These are phyloP conservation scores for Drusus annulatus DNA, from an alignment of 1,140 invertebrate genomes.

Conservation along the genomic window DNA sequence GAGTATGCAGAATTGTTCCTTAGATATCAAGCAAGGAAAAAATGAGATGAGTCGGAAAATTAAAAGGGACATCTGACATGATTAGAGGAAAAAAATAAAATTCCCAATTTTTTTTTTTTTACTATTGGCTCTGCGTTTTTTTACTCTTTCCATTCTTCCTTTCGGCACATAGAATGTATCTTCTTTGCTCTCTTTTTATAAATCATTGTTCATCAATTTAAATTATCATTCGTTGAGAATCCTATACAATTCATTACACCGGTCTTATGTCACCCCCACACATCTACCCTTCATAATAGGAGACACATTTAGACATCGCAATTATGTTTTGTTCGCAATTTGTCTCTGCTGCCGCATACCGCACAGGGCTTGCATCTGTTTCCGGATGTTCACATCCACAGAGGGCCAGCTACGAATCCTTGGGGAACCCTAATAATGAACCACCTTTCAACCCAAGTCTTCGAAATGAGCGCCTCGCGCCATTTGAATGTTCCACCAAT, in stretches of 20 bases:
- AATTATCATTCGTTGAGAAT: constrained; percentile 14
- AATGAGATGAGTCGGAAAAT: too few species aligned
- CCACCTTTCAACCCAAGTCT: background rate
- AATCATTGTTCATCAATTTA: background rate
- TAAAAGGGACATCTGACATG: too few species aligned
- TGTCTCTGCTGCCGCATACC: constrained; percentile 46
- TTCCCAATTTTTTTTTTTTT: too few species aligned
- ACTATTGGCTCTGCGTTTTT: too few species aligned
- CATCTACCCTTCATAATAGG: constrained; percentile 47
- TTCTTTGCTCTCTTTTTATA: background rate
- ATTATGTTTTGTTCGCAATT: constrained; percentile 58
- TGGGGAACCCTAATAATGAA: constrained; percentile 1
- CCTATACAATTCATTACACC: constrained; percentile 3
- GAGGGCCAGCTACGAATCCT: constrained; percentile 1
- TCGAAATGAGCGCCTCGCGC: background rate
- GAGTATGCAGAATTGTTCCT: too few species aligned
- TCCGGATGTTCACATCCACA: constrained; percentile 41
- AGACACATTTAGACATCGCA: constrained; percentile 56
- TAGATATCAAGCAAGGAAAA: too few species aligned
- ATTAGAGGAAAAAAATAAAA: too few species aligned
- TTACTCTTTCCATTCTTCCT: too few species aligned
- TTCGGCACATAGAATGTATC: too few species aligned
- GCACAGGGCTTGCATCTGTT: constrained; percentile 48
- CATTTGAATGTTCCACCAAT: background rate
- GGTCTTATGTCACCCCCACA: background rate